Conservation (phyloP, 2,113 vertebrate species). For the Ctenomys sociabilis region DNA sequence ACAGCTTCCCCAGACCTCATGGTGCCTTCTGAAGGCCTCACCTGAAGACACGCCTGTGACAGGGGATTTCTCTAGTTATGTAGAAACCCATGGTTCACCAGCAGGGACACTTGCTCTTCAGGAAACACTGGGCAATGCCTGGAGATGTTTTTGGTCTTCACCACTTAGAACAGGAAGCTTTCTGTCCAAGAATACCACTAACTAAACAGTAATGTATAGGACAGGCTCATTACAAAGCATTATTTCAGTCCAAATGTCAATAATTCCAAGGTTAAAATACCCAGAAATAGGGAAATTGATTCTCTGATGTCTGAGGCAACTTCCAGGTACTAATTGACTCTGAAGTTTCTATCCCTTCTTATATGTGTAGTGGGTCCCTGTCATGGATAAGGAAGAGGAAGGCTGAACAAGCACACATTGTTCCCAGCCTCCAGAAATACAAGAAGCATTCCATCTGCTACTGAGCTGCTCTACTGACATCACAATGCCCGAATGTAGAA, state of each 20-base stretch:
- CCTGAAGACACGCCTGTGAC: not conserved
- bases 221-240: not conserved
- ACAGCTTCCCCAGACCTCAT: not conserved
- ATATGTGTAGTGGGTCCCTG: not conserved
- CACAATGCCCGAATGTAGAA: fast-evolving
- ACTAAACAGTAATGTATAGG: not conserved
- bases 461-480: not conserved
- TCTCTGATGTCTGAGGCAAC: not conserved
- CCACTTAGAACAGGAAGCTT: not conserved
- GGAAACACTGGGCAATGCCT: not conserved
- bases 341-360: not conserved
- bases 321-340: not conserved
- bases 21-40: not conserved
- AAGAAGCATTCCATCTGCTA: too few species aligned
- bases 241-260: not conserved
- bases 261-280: not conserved
- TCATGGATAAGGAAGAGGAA: not conserved
- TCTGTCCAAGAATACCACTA: not conserved
- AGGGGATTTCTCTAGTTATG: not conserved
- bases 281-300: not conserved
- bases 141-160: not conserved
- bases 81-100: not conserved
- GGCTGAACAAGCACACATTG: not conserved
- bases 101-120: not conserved
- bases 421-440: not conserved